Conservation (phyloP, 1,140 invertebrate species). For the Helicoverpa armigera region DNA sequence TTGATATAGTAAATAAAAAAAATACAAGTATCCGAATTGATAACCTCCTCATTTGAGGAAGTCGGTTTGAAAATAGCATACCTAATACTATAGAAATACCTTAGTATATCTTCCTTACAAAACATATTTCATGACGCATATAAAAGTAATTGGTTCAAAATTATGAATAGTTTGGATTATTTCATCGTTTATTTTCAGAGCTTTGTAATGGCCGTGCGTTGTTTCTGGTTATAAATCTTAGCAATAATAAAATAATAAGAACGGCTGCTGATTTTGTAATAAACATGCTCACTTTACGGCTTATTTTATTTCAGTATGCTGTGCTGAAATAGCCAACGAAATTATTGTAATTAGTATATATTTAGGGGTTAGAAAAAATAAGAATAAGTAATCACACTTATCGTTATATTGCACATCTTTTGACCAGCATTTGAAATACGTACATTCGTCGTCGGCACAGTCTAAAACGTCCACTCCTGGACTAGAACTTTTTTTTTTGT, state of each 20-base stretch:
- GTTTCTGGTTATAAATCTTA: slow-evolving; percentile 30
- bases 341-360: too few relatives aligned
- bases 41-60: too few relatives aligned
- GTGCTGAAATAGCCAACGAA: too few relatives aligned
- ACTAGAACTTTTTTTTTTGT: too few relatives aligned
- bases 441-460: too few relatives aligned
- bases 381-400: too few relatives aligned
- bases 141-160: slow-evolving; percentile 7
- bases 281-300: not conserved
- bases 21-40: too few relatives aligned
- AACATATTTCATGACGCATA: not conserved
- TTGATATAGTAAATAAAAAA: too few relatives aligned
- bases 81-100: not conserved
- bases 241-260: slow-evolving; percentile 32
- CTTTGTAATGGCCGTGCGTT: not conserved
- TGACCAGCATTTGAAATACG: too few relatives aligned
- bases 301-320: not conserved
- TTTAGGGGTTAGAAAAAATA: too few relatives aligned
- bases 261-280: slow-evolving; percentile 14
- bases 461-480: too few relatives aligned
- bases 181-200: slow-evolving; percentile 2
- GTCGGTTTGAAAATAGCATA: not conserved
- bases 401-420: too few relatives aligned
- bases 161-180: slow-evolving; percentile 19
- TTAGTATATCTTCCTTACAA: not conserved